phyloP scores from a whole-genome alignment of 2,888 invertebrate genomes.

The Craniophora ligustri region DNA sequence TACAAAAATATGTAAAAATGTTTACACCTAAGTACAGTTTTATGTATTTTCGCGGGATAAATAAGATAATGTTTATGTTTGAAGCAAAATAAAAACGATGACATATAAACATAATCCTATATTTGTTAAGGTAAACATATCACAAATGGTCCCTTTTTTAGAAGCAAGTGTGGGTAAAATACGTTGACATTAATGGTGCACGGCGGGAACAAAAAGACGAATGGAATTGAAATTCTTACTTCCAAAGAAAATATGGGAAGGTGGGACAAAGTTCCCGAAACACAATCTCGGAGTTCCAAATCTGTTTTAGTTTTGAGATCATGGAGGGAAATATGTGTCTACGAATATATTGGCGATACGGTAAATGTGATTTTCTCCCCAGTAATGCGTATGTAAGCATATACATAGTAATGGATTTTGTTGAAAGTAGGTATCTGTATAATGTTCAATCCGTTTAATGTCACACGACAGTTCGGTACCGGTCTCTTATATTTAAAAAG shows the following conservation, averaged over 20 bases:
- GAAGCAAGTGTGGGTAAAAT: slow-evolving; percentile 43
- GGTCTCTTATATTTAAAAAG: no score
- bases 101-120: slow-evolving; percentile 38
- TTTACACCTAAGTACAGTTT: slow-evolving; percentile 4
- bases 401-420: not conserved
- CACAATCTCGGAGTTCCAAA: slow-evolving; percentile 43
- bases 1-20: slow-evolving; percentile 3
- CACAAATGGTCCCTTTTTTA: slow-evolving; percentile 39
- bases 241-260: slow-evolving; percentile 7
- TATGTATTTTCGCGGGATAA: slow-evolving; percentile 27
- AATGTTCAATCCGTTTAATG: no score
- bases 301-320: slow-evolving; percentile 40
- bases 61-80: slow-evolving; percentile 40
- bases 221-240: slow-evolving; percentile 47
- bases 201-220: slow-evolving; percentile 30
- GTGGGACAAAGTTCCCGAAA: slow-evolving; percentile 31
- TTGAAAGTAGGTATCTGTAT: no score
- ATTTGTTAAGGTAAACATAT: slow-evolving; percentile 44
- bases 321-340: slow-evolving; percentile 1
- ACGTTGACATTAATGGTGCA: slow-evolving; percentile 50
- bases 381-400: not conserved
- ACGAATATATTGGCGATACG: slow-evolving; percentile 7
- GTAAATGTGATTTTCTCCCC: slow-evolving; percentile 10
- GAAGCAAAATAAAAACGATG: slow-evolving; percentile 42
- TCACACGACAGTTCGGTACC: no score